Evolutionary conservation across 1,140 invertebrate species (phyloP), one percentile per base, ranked within the genome.

Genomic region (Streblospio benedicti): DNA sequence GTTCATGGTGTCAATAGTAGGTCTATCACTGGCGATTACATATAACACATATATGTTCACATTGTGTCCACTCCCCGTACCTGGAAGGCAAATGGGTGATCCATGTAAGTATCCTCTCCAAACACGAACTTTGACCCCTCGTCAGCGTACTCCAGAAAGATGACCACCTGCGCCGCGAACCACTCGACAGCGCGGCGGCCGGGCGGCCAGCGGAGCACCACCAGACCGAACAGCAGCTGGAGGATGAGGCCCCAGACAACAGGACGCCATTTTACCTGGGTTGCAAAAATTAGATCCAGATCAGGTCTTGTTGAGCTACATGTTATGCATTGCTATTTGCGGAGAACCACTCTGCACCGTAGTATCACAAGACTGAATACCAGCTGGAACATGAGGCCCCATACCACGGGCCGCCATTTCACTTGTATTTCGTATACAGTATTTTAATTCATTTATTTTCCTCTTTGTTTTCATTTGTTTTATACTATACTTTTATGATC

Each of bases 61-160:
- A n/a, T n/a, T n/a, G n/a, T n/a, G n/a, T n/a, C n/a, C n/a, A n/a
- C n/a, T n/a, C n/a, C 35, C 9, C 35, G 9, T 44, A 72, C 69
- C 63, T 66, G 68, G 50, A 74, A 69, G 12, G 67, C 67, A 59
- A 74, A 74, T 38, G 65, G 65, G 62, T 70, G 69, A 32, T 67
- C 64, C 6, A 44, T 44, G 63, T 70, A 72, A 9, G 64, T 65
- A n/a, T 38, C 9, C 43, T 87, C 81, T 0, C 90, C 90, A 72
- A 91, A 97, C 0, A 95, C 87, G 70, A 97, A 95, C 1, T 71
- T 77, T 0, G 90, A 85, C 0, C 93, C 94, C 0, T 81, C 79
- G 57, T 86, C 81, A 0, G 88, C 84, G 70, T 87, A 93, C 1
- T 81, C 79, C 18, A 97, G 74, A 70, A 97, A 96, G 0, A 81